Conservation (phyloP, 2,797 vertebrate species). For the Crocidura indochinensis region DNA sequence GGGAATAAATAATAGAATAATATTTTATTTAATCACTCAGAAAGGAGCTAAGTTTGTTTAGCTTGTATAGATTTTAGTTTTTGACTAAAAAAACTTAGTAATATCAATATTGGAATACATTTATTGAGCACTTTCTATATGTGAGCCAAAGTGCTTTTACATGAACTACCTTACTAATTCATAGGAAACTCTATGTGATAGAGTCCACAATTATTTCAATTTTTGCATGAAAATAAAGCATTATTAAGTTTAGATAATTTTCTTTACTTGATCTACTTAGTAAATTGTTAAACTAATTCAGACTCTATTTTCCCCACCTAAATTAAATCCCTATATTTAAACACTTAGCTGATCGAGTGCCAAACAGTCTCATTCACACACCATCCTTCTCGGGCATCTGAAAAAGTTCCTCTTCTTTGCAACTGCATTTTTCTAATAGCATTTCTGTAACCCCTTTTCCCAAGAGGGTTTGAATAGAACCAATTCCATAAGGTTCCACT, state of each 20-base stretch:
- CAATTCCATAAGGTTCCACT: neutral
- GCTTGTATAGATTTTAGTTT: neutral
- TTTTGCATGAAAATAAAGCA: neutral
- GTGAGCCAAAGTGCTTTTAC: neutral
- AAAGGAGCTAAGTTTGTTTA: constrained; percentile 7
- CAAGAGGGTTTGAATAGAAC: constrained; percentile 9
- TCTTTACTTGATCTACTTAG: neutral
- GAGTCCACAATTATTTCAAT: neutral
- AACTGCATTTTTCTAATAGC: constrained; percentile 19
- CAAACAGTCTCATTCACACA: neutral
- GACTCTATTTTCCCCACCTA: neutral
- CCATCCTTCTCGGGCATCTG: neutral
- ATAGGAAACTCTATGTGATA: neutral
- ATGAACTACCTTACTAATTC: neutral
- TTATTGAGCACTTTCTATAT: constrained; percentile 26
- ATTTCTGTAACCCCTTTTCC: constrained; percentile 2
- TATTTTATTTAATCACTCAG: constrained; percentile 11
- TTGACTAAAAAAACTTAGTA: too few relatives aligned
- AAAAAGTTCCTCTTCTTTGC: neutral
- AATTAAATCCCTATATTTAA: neutral
- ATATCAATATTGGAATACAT: constrained; percentile 4
- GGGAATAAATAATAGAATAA: neutral
- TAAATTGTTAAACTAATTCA: neutral
- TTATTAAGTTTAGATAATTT: neutral
- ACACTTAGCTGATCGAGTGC: neutral